Conservation (phyloP, 2,888 invertebrate genomes). For the Panorpa germanica region DNA sequence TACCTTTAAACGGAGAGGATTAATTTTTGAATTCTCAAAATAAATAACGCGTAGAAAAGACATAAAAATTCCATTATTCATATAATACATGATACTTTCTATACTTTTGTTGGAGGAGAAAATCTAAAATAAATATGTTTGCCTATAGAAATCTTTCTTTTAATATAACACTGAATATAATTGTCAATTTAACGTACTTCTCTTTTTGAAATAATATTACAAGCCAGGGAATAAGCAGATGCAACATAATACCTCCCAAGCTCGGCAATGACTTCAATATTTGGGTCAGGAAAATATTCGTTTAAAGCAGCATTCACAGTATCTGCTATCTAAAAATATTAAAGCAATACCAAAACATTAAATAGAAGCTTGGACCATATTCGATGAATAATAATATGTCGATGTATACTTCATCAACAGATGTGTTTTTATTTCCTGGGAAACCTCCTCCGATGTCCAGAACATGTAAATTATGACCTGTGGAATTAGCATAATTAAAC, state of each 20-base stretch:
- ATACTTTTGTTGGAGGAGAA: too few species aligned
- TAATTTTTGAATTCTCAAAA: constrained; percentile 70
- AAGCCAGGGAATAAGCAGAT: constrained; percentile 82
- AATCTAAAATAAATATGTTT: too few species aligned
- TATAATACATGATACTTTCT: constrained; percentile 99
- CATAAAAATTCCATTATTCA: constrained; percentile 97
- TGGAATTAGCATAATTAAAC: constrained; percentile 41
- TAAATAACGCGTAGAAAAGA: constrained; percentile 94
- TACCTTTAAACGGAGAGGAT: constrained; percentile 22
- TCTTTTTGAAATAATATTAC: constrained; percentile 73
- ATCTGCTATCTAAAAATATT: too few species aligned
- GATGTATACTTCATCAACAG: constrained; percentile 54
- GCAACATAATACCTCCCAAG: constrained; percentile 94
- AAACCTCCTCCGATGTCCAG: constrained; percentile 76
- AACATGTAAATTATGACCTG: constrained; percentile 53
- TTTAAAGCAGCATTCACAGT: constrained; percentile 66
- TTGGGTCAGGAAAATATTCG: constrained; percentile 56
- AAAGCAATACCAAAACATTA: too few species aligned
- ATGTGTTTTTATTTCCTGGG: constrained; percentile 50
- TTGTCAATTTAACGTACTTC: too few species aligned
- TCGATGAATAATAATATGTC: too few species aligned
- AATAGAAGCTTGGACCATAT: too few species aligned
- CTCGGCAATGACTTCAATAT: constrained; percentile 80
- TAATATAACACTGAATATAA: too few species aligned
- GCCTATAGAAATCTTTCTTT: too few species aligned